phyloP scores from a whole-genome alignment of 2,113 vertebrate species.

The Dunckerocampus dactyliophorus region DNA sequence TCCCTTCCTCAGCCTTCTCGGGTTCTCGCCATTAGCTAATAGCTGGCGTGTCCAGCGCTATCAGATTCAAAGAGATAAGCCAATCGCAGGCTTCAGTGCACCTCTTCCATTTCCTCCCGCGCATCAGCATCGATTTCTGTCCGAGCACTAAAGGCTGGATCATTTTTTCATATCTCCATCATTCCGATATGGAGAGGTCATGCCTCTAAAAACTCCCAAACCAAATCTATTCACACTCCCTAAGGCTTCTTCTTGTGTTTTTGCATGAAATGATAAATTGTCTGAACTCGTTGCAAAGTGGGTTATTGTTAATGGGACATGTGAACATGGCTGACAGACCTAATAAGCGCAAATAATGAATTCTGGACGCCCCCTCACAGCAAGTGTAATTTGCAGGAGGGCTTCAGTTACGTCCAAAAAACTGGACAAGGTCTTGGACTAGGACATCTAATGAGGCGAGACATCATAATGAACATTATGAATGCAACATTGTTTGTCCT shows the following conservation, averaged over 20 bases:
- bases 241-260: constrained; percentile 45
- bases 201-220: constrained; percentile 17
- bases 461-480: not conserved
- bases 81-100: constrained; percentile 48
- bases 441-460: not conserved
- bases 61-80: constrained; percentile 51
- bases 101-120: constrained; percentile 58
- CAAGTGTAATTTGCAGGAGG: constrained; percentile 38
- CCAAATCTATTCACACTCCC: constrained; percentile 23
- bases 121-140: constrained; percentile 60
- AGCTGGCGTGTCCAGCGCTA: constrained; percentile 48
- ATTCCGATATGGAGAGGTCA: constrained; percentile 28
- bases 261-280: constrained; percentile 60
- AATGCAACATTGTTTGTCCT: not conserved
- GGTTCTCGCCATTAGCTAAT: constrained; percentile 64
- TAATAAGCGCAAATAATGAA: constrained; percentile 63
- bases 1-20: constrained; percentile 9
- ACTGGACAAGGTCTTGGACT: not conserved
- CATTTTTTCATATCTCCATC: constrained; percentile 32
- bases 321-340: constrained; percentile 37
- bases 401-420: constrained; percentile 24
- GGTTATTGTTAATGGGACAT: constrained; percentile 62
- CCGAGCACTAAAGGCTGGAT: constrained; percentile 26
- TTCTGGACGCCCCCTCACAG: constrained; percentile 31
- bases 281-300: constrained; percentile 58